Evolutionary conservation across 2,797 vertebrate species (phyloP).

Genomic region (Tragopan temminckii): DNA sequence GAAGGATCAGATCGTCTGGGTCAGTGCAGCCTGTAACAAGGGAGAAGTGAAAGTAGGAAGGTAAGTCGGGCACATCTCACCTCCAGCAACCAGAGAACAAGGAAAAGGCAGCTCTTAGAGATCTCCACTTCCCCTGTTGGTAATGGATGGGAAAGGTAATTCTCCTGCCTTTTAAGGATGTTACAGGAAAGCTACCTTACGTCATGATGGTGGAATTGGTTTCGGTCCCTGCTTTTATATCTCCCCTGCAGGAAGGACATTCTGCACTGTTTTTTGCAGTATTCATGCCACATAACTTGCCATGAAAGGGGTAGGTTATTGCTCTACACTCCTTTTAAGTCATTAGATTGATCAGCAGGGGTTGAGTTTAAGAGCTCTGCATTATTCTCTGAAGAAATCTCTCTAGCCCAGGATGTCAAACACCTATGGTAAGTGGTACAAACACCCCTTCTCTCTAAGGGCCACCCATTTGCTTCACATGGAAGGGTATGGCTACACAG

Average conservation of each 20-base stretch:
- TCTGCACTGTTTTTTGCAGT: neutral
- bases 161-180: neutral
- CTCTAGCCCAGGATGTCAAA: neutral
- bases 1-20: neutral
- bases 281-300: neutral
- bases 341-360: neutral
- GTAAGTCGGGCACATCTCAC: neutral
- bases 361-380: neutral
- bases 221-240: neutral
- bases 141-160: neutral
- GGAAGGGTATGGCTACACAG: neutral
- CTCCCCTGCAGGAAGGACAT: neutral
- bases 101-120: neutral
- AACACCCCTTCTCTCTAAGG: neutral
- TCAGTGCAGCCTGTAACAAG: fast-evolving
- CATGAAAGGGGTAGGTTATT: neutral
- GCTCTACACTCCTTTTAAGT: neutral
- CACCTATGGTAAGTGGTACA: neutral
- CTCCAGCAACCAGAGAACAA: neutral
- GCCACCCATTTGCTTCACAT: neutral
- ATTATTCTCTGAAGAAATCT: neutral
- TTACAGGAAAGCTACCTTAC: neutral
- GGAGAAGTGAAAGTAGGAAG: neutral
- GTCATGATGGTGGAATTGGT: neutral
- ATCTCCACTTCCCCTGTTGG: fast-evolving